Evolutionary conservation across 2,113 vertebrate genomes (phyloP).

Genomic region (Eulemur rufifrons): DNA sequence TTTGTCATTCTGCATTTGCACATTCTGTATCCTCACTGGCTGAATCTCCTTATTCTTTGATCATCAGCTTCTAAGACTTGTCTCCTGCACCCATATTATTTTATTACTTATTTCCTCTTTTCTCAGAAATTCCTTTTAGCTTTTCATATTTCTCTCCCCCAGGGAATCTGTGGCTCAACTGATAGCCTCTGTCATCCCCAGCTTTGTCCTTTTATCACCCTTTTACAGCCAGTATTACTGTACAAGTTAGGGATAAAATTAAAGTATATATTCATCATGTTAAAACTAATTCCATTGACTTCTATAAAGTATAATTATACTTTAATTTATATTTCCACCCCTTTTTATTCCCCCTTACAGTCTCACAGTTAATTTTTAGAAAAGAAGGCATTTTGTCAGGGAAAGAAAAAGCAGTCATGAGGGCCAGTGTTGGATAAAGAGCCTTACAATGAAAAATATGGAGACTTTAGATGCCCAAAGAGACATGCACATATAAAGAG

Average conservation of each 20-base stretch:
- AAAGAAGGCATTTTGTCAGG: not conserved
- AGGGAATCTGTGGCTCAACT: not conserved
- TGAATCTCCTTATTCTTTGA: not conserved
- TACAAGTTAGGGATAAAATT: not conserved
- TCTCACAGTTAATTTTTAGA: conserved; percentile 17
- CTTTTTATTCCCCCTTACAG: not conserved
- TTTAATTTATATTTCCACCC: not conserved
- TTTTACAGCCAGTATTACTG: conserved; percentile 33
- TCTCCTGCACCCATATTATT: not conserved
- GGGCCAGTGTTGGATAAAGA: not conserved
- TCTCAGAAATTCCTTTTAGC: conserved; percentile 41
- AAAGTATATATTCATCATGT: not conserved
- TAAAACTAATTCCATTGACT: not conserved
- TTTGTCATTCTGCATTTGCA: not conserved
- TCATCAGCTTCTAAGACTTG: not conserved
- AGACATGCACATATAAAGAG: not conserved
- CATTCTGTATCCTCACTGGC: not conserved
- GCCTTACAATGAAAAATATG: not conserved
- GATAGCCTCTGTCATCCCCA: not conserved
- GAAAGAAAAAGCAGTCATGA: not conserved
- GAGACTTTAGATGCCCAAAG: not conserved
- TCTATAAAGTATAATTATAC: not conserved
- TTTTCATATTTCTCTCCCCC: conserved; percentile 17
- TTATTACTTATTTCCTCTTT: conserved; percentile 52
- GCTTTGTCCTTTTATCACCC: not conserved